phyloP scores from a whole-genome alignment of 2,797 vertebrate genomes.

The Carcharodon carcharias region DNA sequence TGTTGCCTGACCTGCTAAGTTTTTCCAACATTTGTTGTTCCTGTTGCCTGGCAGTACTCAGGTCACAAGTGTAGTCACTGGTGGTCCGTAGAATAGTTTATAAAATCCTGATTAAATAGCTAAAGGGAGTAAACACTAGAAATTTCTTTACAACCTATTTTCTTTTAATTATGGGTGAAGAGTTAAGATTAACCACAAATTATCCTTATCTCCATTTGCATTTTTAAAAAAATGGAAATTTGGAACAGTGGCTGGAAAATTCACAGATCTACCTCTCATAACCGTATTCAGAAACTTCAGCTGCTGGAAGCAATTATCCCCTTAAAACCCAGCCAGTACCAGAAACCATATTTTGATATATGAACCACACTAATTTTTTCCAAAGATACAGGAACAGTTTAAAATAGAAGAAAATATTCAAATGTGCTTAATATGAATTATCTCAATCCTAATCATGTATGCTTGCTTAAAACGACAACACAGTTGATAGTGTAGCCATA shows the following conservation, averaged over 20 bases:
- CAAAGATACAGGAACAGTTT: neutral
- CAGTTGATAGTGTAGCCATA: neutral
- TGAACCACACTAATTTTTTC: neutral
- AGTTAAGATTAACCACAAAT: neutral
- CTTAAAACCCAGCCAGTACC: neutral
- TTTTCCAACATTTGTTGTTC: no score
- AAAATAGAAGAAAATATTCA: neutral
- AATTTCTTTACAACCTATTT: conserved; percentile 1
- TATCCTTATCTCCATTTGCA: neutral
- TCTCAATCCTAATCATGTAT: no score
- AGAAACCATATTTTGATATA: neutral
- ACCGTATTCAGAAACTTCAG: neutral
- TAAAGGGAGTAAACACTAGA: neutral
- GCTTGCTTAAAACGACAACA: neutral
- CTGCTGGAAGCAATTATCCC: conserved; percentile 18
- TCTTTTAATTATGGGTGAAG: neutral
- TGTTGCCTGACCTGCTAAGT: no score
- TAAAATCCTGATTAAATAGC: neutral
- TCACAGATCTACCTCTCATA: neutral
- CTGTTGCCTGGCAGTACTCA: no score
- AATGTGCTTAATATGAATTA: neutral
- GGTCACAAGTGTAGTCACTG: neutral
- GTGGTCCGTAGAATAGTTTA: neutral
- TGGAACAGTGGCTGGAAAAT: neutral
- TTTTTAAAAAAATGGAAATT: neutral